phyloP scores from a whole-genome alignment of 2,797 vertebrate genomes.

The Tokudaia tokunoshimensis region DNA sequence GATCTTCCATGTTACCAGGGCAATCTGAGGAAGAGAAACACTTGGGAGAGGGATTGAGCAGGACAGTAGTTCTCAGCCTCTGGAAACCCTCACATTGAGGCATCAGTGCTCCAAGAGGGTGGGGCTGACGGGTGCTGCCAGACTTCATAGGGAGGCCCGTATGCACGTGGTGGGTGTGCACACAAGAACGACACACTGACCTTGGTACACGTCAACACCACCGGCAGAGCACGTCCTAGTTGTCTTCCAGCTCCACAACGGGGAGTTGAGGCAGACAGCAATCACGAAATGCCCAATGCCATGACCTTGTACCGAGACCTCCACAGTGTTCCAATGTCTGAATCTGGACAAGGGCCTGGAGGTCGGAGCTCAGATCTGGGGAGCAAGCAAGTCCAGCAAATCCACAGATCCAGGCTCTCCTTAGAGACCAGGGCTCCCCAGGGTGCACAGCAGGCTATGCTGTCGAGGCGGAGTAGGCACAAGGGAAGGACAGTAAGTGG shows the following conservation, averaged over 20 bases:
- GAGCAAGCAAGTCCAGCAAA: background rate
- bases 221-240: too few relatives aligned
- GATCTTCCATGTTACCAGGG: too few relatives aligned
- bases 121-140: too few relatives aligned
- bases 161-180: background rate
- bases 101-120: too few relatives aligned
- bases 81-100: fast-evolving
- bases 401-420: background rate
- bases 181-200: too few relatives aligned
- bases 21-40: background rate
- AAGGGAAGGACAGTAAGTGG: too few relatives aligned
- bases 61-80: background rate
- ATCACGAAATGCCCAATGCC: background rate
- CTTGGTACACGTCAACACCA: background rate
- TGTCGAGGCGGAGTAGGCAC: too few relatives aligned
- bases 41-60: background rate
- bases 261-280: background rate
- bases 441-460: background rate
- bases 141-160: background rate
- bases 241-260: too few relatives aligned
- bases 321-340: background rate
- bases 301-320: too few relatives aligned
- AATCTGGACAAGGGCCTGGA: background rate
- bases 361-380: background rate
- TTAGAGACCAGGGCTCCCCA: background rate